Evolutionary conservation across 2,888 invertebrate genomes (phyloP).

Genomic region (Leptothorax acervorum): DNA sequence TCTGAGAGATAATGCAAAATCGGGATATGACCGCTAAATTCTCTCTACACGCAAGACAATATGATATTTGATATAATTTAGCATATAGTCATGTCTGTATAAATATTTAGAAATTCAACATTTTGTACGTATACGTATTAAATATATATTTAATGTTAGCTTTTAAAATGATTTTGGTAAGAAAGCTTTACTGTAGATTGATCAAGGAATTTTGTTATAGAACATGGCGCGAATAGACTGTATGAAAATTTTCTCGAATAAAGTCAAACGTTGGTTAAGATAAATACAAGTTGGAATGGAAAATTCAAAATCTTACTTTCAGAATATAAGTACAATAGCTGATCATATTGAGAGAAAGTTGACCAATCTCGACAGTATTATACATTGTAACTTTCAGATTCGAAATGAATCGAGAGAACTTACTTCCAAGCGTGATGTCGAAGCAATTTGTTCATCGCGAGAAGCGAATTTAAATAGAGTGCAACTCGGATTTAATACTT

Average conservation of each 20-base stretch:
- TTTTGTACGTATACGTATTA: not conserved
- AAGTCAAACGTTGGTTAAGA: constrained; percentile 18
- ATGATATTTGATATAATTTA: not conserved
- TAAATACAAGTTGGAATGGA: constrained; percentile 20
- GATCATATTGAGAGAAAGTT: constrained; percentile 13
- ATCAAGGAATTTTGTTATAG: not conserved
- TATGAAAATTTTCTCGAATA: constrained; percentile 27
- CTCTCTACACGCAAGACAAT: not conserved
- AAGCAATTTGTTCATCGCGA: constrained; percentile 41
- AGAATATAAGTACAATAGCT: not conserved
- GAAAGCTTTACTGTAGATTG: not conserved
- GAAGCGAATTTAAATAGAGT: constrained; percentile 26
- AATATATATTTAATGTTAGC: not conserved
- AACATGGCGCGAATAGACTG: too few species aligned
- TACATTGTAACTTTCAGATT: constrained; percentile 26
- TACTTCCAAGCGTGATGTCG: constrained; percentile 33
- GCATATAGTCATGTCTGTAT: not conserved
- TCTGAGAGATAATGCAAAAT: not conserved
- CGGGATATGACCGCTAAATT: not conserved
- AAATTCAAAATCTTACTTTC: constrained; percentile 23
- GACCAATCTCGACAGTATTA: constrained; percentile 27
- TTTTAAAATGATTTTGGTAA: constrained; percentile 2
- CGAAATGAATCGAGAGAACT: constrained; percentile 23
- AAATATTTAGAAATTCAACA: not conserved
- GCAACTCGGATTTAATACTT: constrained; percentile 34